These are phyloP conservation scores for Spondyliosoma cantharus DNA, from an alignment of 2,797 vertebrate genomes.

Conservation along the genomic window DNA sequence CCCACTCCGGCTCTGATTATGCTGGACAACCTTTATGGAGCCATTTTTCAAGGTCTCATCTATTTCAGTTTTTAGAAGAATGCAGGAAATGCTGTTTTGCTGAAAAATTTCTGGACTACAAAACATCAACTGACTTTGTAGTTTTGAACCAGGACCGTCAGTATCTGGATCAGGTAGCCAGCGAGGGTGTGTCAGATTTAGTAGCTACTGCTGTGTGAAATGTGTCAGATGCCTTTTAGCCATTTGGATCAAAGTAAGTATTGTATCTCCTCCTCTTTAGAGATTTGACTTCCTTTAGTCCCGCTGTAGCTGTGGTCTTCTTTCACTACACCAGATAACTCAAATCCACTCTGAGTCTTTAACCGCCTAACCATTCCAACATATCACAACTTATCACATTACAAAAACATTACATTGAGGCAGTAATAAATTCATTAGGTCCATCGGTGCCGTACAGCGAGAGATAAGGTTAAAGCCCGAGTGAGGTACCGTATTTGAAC, in stretches of 20 bases:
- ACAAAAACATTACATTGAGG: conserved; percentile 41
- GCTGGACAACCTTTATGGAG: too few relatives aligned
- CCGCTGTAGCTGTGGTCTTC: conserved; percentile 8
- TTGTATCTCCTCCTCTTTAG: conserved; percentile 4
- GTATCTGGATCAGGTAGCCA: not conserved
- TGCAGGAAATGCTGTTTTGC: too few relatives aligned
- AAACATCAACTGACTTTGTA: too few relatives aligned
- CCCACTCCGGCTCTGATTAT: too few relatives aligned
- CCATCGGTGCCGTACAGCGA: not conserved
- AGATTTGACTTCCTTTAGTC: conserved; percentile 2
- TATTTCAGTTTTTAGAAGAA: too few relatives aligned
- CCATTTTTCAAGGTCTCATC: too few relatives aligned
- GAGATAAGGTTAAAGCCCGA: conserved; percentile 47
- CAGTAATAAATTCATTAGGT: conserved; percentile 47
- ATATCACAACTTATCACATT: conserved; percentile 48
- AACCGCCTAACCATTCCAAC: conserved; percentile 19
- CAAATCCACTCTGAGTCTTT: conserved; percentile 43
- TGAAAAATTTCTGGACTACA: too few relatives aligned
- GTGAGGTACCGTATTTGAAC: conserved; percentile 49
- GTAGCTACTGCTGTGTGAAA: not conserved
- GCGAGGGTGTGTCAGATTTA: not conserved
- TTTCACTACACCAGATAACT: conserved; percentile 37
- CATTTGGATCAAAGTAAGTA: not conserved
- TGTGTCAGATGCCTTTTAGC: not conserved
- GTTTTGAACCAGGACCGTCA: not conserved